Conservation (phyloP, 1,140 invertebrate genomes). For the Theocolax elegans region DNA sequence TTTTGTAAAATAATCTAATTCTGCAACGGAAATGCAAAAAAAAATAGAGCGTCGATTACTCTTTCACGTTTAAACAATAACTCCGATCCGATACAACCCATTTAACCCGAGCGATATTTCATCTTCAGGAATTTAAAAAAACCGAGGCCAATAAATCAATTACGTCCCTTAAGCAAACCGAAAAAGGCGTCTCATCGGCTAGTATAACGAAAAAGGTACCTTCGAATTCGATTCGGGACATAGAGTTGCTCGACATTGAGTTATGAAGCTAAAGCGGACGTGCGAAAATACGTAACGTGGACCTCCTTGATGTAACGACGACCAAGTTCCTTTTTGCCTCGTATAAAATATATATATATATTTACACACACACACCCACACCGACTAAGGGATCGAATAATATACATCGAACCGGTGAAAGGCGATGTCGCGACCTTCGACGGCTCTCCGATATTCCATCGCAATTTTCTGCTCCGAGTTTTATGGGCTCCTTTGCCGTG, state of each 20-base stretch:
- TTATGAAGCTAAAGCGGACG: background rate
- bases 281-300: background rate
- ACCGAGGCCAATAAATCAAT: background rate
- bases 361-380: background rate
- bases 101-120: too few relatives aligned
- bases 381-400: too few relatives aligned
- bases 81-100: too few relatives aligned
- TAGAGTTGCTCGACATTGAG: slow-evolving; percentile 6
- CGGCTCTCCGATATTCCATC: background rate
- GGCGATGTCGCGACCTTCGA: slow-evolving; percentile 5
- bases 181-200: too few relatives aligned
- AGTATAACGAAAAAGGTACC: too few relatives aligned
- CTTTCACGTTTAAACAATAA: too few relatives aligned
- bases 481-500: background rate
- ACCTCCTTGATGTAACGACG: slow-evolving; percentile 14
- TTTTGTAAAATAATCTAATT: too few relatives aligned
- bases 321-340: too few relatives aligned
- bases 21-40: too few relatives aligned
- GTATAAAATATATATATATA: background rate
- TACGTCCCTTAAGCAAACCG: too few relatives aligned
- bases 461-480: background rate
- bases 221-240: slow-evolving; percentile 1
- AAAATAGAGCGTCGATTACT: too few relatives aligned
- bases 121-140: too few relatives aligned
- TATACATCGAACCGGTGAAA: slow-evolving; percentile 2